Conservation (phyloP, 2,113 vertebrate genomes). For the Larimichthys crocea region DNA sequence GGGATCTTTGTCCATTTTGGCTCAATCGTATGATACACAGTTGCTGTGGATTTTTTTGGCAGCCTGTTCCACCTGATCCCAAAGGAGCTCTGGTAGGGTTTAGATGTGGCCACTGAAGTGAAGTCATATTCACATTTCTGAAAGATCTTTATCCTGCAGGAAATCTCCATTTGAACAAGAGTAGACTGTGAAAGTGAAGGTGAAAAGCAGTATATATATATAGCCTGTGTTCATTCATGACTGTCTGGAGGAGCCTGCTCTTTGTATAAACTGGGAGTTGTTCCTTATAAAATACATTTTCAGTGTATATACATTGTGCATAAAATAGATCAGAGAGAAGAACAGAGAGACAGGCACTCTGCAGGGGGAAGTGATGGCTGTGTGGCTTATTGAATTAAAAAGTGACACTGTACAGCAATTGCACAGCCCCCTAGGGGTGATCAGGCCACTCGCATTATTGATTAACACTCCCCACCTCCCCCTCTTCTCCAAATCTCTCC, state of each 20-base stretch:
- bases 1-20: conserved; percentile 54
- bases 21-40: conserved; percentile 41
- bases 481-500: conserved; percentile 45
- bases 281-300: conserved; percentile 27
- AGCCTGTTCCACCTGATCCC: conserved; percentile 55
- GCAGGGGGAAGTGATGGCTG: conserved; percentile 23
- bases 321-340: conserved; percentile 19
- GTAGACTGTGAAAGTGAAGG: neutral
- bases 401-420: conserved; percentile 55
- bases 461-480: conserved; percentile 45
- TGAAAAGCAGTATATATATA: neutral
- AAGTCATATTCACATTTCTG: conserved; percentile 33
- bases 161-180: conserved; percentile 38
- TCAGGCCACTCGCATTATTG: conserved; percentile 57
- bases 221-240: neutral
- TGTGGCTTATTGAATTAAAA: conserved; percentile 56
- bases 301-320: neutral
- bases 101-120: conserved; percentile 31
- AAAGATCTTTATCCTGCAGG: conserved; percentile 45
- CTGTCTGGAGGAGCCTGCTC: neutral
- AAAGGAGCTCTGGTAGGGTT: conserved; percentile 32
- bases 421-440: conserved; percentile 42
- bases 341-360: conserved; percentile 18
- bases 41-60: conserved; percentile 28
- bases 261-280: conserved; percentile 13